A percentile compares a stretch with the other conserved stretches of the same genome.
These are phyloP conservation scores for Leptocoma aspasia DNA, from an alignment of 2,113 vertebrate species.

Conservation along the genomic window DNA sequence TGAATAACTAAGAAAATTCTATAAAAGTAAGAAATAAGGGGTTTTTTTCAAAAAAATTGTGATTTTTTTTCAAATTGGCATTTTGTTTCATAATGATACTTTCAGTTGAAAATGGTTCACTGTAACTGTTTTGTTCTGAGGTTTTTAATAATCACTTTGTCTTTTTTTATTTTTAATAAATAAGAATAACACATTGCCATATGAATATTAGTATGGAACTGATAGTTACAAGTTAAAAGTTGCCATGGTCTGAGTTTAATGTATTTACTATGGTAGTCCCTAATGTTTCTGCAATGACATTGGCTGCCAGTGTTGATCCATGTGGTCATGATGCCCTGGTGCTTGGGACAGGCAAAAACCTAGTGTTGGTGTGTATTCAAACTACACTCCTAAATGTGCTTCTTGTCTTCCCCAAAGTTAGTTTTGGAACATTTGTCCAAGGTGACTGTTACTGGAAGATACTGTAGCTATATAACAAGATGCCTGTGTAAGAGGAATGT, in stretches of 20 bases:
- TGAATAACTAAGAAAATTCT: neutral
- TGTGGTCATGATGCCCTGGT: neutral
- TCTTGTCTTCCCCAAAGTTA: neutral
- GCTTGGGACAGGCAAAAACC: neutral
- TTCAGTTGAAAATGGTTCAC: neutral
- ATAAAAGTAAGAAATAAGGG: neutral
- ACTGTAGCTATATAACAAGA: neutral
- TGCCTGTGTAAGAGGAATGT: neutral
- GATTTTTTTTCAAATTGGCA: neutral
- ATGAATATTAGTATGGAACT: neutral
- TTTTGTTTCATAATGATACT: neutral
- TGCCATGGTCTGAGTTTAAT: neutral
- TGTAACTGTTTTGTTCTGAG: neutral
- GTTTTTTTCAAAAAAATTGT: neutral
- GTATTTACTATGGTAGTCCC: neutral
- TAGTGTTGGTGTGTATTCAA: neutral
- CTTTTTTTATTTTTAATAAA: neutral
- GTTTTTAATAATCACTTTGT: neutral
- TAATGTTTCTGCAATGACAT: neutral
- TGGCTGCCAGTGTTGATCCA: rapidly evolving
- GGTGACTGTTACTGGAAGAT: neutral
- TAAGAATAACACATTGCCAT: neutral
- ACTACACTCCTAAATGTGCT: neutral
- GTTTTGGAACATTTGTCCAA: neutral
- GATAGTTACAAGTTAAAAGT: neutral